phyloP scores from a whole-genome alignment of 2,797 vertebrate species.

The Iguana delicatissima region DNA sequence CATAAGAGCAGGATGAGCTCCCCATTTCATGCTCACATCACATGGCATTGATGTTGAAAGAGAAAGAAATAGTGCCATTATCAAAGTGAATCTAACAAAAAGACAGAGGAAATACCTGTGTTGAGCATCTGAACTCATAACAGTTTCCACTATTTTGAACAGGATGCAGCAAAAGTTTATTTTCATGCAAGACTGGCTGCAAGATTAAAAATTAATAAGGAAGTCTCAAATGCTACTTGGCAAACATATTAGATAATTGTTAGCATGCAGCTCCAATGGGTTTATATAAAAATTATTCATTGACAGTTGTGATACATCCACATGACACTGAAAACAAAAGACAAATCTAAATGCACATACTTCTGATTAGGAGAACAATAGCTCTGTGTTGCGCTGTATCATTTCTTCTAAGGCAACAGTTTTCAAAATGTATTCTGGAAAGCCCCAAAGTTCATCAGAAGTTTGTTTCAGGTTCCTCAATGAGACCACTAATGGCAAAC shows the following conservation, averaged over 20 bases:
- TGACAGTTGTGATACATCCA: background rate
- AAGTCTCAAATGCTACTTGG: slow-evolving; percentile 35
- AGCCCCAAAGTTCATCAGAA: background rate
- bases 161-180: background rate
- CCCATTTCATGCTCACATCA: too few species aligned
- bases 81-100: slow-evolving; percentile 11
- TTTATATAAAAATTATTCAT: slow-evolving; percentile 51
- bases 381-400: background rate
- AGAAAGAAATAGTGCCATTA: background rate
- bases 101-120: background rate
- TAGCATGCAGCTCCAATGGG: slow-evolving; percentile 48
- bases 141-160: slow-evolving; percentile 54
- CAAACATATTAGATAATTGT: background rate
- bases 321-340: background rate
- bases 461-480: background rate
- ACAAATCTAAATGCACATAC: slow-evolving; percentile 17
- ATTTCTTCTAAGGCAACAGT: background rate
- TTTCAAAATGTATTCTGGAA: background rate
- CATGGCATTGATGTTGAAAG: background rate
- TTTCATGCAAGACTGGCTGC: slow-evolving; percentile 25
- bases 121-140: slow-evolving; percentile 33
- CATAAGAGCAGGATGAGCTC: too few species aligned
- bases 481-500: background rate
- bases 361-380: slow-evolving; percentile 52
- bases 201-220: slow-evolving; percentile 49